Conservation (phyloP, 2,888 invertebrate species). For the Hyposoter dolosus region DNA sequence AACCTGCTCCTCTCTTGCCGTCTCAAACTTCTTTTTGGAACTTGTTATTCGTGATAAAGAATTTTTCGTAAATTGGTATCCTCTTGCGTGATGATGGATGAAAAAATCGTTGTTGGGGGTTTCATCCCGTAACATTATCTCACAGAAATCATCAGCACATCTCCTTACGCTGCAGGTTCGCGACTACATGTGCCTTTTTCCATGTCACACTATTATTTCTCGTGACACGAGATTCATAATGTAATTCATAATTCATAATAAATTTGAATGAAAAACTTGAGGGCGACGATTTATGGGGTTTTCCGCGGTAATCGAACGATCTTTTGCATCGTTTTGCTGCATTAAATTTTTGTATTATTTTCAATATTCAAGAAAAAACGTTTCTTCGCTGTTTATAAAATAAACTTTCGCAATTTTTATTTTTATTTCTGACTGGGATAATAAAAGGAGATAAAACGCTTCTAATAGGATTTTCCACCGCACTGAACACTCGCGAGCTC, state of each 20-base stretch:
- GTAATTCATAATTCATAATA: too few relatives aligned
- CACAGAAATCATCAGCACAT: conserved; percentile 4
- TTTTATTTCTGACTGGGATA: conserved; percentile 29
- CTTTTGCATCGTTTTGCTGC: neutral
- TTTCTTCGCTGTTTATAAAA: neutral
- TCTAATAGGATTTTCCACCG: conserved; percentile 74
- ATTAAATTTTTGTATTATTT: neutral
- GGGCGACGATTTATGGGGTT: neutral
- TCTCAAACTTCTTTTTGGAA: neutral
- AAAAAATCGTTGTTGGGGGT: neutral
- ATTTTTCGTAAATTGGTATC: conserved; percentile 60
- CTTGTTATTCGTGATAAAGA: conserved; percentile 51
- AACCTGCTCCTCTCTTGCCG: neutral
- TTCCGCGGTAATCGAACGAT: neutral
- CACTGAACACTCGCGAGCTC: conserved; percentile 71
- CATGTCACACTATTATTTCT: neutral
- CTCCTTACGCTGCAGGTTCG: neutral
- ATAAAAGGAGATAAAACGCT: conserved; percentile 63
- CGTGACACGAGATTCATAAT: neutral
- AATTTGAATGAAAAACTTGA: neutral
- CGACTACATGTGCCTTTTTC: neutral
- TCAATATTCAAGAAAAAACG: neutral
- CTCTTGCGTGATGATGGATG: conserved; percentile 32
- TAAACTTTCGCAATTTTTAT: conserved; percentile 21
- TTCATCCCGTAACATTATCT: neutral